Base-by-base conservation (phyloP, 2,888 invertebrate species). In the Xestia ashworthii region DNA sequence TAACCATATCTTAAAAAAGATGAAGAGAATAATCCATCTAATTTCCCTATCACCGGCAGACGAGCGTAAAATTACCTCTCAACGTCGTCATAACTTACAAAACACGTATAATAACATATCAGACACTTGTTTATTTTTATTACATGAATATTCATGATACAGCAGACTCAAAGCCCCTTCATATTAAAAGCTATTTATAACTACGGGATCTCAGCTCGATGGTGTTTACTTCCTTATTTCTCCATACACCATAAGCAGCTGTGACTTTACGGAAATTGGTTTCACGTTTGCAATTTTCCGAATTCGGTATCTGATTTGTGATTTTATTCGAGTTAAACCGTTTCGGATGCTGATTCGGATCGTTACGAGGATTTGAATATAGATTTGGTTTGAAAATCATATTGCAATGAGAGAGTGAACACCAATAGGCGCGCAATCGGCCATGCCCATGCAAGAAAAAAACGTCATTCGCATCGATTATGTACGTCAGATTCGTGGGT, bases 261-360 rank as follows among this genome's bases (percentile, higher is more conserved):
- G 83, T 78, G 78, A 81, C 71, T 81, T 84, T 78, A 78, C 66
- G 83, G 74, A 89, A 89, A 91, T 88, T 84, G 87, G 88, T 87
- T 88, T 75, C 80, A 83, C 77, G 77, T 87, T 83, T 83, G 83
- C 84, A 82, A 87, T 88, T 87, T 87, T 83, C 78, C 73, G 64
- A 78, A 76, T 83, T 55, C 38, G n/a, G 65, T 14, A 65, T 76
- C 58, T 70, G 78, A 82, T 68, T 80, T 80, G 72, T 64, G 60
- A 81, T 78, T 65, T 65, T 78, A 77, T 71, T 71, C 53, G 68
- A 53, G 62, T 77, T 77, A 46, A 77, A 62, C 44, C 46, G 60
- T 78, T 78, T 64, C 64, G 62, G 70, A 48, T 60, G 46, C 38
- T 32, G 22, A 65, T 44, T 65, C 44, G 8, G 65, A 44, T 50